These are phyloP conservation scores for Heteropelma amictum DNA, from an alignment of 2,888 invertebrate genomes.

Conservation along the genomic window DNA sequence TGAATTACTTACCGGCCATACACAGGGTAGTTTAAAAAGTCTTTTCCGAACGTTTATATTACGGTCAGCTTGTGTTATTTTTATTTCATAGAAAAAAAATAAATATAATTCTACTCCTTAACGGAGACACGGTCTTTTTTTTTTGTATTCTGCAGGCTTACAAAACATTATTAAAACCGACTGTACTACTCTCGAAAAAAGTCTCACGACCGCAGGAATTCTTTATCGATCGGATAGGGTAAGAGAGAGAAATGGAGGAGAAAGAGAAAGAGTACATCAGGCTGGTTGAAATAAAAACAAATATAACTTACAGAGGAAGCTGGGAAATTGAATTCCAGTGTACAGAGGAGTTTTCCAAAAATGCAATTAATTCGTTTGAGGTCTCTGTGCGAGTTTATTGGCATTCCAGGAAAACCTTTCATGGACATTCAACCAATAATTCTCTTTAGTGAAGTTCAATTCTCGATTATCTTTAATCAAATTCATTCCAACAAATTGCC, in stretches of 20 bases:
- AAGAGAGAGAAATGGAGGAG: background rate
- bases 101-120: slow-evolving; percentile 28
- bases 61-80: background rate
- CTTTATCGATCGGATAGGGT: background rate
- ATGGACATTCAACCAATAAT: slow-evolving; percentile 1
- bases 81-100: too few relatives aligned
- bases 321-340: slow-evolving; percentile 25
- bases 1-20: slow-evolving; percentile 35
- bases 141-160: slow-evolving; percentile 6
- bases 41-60: slow-evolving; percentile 1
- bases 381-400: slow-evolving; percentile 20
- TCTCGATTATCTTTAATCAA: slow-evolving; percentile 23
- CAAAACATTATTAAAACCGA: slow-evolving; percentile 4
- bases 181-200: background rate
- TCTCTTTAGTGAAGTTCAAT: slow-evolving; percentile 18
- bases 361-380: slow-evolving; percentile 35
- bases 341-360: slow-evolving; percentile 19
- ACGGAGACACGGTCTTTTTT: background rate
- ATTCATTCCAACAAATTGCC: background rate
- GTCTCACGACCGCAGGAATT: slow-evolving; percentile 6
- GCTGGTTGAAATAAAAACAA: slow-evolving; percentile 18
- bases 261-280: background rate
- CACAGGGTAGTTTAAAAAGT: background rate
- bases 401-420: slow-evolving; percentile 9
- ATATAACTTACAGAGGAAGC: slow-evolving; percentile 14